Evolutionary conservation across 2,113 vertebrate genomes (phyloP).

Genomic region (Hyla sarda): DNA sequence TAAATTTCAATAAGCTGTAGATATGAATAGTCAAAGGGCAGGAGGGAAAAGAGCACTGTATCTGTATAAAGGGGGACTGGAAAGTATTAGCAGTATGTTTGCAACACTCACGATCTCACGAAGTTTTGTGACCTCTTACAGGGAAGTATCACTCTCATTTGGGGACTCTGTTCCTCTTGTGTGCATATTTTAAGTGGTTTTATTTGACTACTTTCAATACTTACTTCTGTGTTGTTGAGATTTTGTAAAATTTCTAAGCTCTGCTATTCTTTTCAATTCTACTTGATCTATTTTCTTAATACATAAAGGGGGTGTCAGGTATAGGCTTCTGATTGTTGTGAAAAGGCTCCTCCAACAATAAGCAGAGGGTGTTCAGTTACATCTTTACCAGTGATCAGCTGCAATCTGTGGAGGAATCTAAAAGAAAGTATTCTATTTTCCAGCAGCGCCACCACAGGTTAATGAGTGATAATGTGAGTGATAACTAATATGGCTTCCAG

Average conservation of each 20-base stretch:
- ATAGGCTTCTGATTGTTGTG: not conserved
- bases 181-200: not conserved
- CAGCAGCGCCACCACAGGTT: too few relatives aligned
- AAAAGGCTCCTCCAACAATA: not conserved
- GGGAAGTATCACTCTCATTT: slow-evolving; percentile 6
- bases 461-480: too few relatives aligned
- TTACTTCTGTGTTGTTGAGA: not conserved
- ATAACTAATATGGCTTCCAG: too few relatives aligned
- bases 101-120: not conserved
- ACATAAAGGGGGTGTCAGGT: too few relatives aligned
- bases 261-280: not conserved
- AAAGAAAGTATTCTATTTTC: too few relatives aligned
- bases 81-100: not conserved
- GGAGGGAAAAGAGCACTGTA: not conserved
- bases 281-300: too few relatives aligned
- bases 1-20: not conserved
- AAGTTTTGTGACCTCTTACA: not conserved
- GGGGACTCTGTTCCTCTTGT: not conserved
- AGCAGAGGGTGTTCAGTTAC: not conserved
- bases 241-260: not conserved
- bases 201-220: not conserved
- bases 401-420: not conserved
- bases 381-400: not conserved
- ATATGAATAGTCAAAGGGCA: not conserved
- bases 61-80: not conserved